Evolutionary conservation across 1,140 invertebrate genomes (phyloP).

Genomic region (Artemia franciscana): DNA sequence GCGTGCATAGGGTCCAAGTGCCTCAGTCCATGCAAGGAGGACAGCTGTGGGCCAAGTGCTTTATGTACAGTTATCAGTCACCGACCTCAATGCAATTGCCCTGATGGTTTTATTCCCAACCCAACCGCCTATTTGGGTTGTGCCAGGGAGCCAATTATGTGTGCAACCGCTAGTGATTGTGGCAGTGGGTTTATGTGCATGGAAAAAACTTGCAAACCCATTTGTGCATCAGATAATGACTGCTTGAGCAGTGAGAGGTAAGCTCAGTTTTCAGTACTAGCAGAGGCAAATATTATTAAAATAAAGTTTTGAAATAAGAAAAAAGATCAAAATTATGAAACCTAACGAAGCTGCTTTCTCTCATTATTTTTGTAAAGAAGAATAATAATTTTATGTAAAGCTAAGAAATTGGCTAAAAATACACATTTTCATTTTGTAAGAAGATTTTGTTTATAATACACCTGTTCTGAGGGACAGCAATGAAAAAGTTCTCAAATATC

Average conservation of each 20-base stretch:
- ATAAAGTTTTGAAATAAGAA: too few species aligned
- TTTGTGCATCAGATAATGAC: constrained; percentile 43
- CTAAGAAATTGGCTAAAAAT: too few species aligned
- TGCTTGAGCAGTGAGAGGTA: constrained; percentile 62
- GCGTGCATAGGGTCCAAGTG: constrained; percentile 54
- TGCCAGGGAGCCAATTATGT: constrained; percentile 41
- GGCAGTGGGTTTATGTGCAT: constrained; percentile 34
- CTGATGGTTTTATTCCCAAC: constrained; percentile 49
- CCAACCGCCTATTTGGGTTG: constrained; percentile 50
- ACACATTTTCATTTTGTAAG: too few species aligned
- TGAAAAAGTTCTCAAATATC: too few species aligned
- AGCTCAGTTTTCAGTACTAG: too few species aligned
- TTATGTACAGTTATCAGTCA: constrained; percentile 53
- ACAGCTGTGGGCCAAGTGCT: constrained; percentile 57
- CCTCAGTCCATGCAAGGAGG: constrained; percentile 42
- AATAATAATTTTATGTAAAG: too few species aligned
- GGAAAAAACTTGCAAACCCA: constrained; percentile 35
- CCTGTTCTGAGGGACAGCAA: too few species aligned
- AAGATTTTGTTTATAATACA: too few species aligned
- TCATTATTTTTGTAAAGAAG: too few species aligned
- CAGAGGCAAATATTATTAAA: too few species aligned
- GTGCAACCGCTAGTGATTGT: constrained; percentile 47
- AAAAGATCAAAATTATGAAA: too few species aligned
- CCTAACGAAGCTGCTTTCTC: too few species aligned
- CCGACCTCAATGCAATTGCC: constrained; percentile 52